Percentiles rank a stretch among this genome's conserved stretches.
These are phyloP conservation scores for Galerucella calmariensis DNA, from an alignment of 2,888 invertebrate genomes.

Conservation along the genomic window DNA sequence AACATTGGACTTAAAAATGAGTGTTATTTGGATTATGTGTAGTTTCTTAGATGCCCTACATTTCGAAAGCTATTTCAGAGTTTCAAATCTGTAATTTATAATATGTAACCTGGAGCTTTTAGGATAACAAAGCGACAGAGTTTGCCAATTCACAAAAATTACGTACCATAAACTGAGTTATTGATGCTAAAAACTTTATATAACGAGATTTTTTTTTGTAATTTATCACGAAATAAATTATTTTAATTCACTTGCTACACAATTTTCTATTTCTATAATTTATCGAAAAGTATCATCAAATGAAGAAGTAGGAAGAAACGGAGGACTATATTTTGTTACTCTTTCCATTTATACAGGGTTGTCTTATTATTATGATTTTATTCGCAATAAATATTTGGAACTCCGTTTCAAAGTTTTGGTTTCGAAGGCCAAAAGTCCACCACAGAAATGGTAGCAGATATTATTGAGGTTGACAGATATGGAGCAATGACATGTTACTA, in stretches of 20 bases:
- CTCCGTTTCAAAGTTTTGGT: background rate
- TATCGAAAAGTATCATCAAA: no score
- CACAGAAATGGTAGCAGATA: background rate
- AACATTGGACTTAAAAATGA: slow-evolving; percentile 25
- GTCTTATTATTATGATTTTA: no score
- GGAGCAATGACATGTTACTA: background rate
- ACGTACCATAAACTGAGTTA: background rate
- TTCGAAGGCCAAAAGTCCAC: background rate
- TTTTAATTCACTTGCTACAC: background rate
- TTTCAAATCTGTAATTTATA: slow-evolving; percentile 16
- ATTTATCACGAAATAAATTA: background rate
- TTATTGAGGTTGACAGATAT: no score
- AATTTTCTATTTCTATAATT: no score
- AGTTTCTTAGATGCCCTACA: slow-evolving; percentile 16
- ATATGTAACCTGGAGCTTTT: slow-evolving; percentile 11
- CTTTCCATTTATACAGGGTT: no score
- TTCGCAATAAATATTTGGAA: background rate
- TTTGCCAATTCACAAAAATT: slow-evolving; percentile 5
- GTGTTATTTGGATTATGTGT: slow-evolving; percentile 28
- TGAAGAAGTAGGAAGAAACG: no score
- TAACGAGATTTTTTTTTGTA: background rate
- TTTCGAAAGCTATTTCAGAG: slow-evolving; percentile 8
- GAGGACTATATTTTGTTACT: no score
- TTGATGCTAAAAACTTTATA: background rate
- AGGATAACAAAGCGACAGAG: slow-evolving; percentile 4